A percentile compares a stretch with the other conserved stretches of the same genome.
phyloP scores from a whole-genome alignment of 1,140 invertebrate genomes.

The Pseudachorutes palmiensis region DNA sequence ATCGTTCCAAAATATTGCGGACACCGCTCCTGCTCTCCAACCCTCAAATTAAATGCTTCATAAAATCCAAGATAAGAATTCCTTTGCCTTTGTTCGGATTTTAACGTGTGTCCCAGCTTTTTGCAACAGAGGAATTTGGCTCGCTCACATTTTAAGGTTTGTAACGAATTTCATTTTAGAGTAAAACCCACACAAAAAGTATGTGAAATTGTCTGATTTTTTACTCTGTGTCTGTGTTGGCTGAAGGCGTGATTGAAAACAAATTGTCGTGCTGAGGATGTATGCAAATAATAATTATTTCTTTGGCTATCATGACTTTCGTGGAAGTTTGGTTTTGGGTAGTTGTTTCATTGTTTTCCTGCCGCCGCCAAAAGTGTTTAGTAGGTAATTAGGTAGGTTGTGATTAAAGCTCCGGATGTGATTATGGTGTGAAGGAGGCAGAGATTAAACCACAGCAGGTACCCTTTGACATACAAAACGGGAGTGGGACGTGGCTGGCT shows the following conservation, averaged over 20 bases:
- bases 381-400: background rate
- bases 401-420: background rate
- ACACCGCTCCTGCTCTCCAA: background rate
- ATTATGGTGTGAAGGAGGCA: background rate
- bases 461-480: background rate
- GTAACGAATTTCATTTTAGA: too few relatives aligned
- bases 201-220: too few relatives aligned
- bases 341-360: background rate
- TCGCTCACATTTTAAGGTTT: too few relatives aligned
- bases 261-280: too few relatives aligned
- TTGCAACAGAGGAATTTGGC: too few relatives aligned
- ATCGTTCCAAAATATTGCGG: background rate
- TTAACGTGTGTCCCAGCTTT: too few relatives aligned
- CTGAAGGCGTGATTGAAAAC: too few relatives aligned
- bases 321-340: background rate
- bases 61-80: background rate
- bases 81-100: too few relatives aligned
- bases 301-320: background rate
- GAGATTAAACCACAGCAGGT: background rate
- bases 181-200: too few relatives aligned
- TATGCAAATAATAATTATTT: too few relatives aligned
- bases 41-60: background rate
- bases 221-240: too few relatives aligned
- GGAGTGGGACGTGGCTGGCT: slow-evolving; percentile 10
- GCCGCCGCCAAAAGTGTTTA: background rate